Percentiles rank a stretch among this genome's conserved stretches.
These are phyloP conservation scores for Cepphus grylle DNA, from an alignment of 2,113 vertebrate species.

Conservation along the genomic window DNA sequence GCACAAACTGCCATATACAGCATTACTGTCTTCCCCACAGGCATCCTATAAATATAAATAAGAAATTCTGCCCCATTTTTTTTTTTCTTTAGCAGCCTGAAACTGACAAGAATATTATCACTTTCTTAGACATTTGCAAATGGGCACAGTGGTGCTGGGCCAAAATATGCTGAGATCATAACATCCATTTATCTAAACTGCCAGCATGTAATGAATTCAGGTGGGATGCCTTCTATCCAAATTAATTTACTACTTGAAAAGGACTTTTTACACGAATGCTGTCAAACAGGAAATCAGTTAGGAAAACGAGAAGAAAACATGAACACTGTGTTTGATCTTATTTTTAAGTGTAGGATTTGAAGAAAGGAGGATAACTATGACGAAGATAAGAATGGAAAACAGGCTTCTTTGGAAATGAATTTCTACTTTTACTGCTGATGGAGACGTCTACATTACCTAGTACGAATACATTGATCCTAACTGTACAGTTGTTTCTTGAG, in stretches of 20 bases:
- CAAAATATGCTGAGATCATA: constrained; percentile 70
- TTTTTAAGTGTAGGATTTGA: constrained; percentile 55
- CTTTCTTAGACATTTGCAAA: constrained; percentile 68
- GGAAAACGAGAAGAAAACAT: constrained; percentile 46
- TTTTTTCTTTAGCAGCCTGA: constrained; percentile 55
- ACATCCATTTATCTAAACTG: constrained; percentile 72
- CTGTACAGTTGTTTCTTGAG: background rate
- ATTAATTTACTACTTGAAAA: constrained; percentile 76
- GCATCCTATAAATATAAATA: constrained; percentile 76
- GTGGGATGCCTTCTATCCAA: constrained; percentile 65
- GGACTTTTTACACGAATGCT: constrained; percentile 50
- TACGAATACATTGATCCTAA: background rate
- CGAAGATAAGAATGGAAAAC: background rate
- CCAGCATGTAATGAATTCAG: constrained; percentile 65
- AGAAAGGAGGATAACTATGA: constrained; percentile 9
- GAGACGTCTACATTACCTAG: background rate
- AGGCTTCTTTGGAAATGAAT: background rate
- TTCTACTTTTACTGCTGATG: background rate
- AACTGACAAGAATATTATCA: constrained; percentile 75
- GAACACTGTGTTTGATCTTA: constrained; percentile 53
- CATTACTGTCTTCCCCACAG: constrained; percentile 62
- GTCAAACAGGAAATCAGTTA: constrained; percentile 35
- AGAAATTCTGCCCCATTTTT: constrained; percentile 55
- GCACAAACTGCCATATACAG: constrained; percentile 57
- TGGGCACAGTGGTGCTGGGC: constrained; percentile 8